Conservation (phyloP, 1,140 invertebrate species). For the Dendrolimus kikuchii region DNA sequence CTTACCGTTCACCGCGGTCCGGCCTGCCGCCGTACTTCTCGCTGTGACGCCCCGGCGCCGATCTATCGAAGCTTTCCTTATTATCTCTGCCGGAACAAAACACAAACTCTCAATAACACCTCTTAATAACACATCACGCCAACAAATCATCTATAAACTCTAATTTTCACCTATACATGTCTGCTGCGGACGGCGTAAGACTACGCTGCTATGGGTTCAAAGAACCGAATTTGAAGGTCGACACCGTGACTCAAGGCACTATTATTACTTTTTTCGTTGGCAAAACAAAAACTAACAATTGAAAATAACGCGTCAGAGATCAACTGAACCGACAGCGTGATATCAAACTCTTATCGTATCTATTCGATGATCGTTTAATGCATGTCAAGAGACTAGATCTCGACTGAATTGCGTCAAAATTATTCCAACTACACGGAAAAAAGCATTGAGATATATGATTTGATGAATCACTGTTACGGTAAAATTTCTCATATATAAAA, state of each 20-base stretch:
- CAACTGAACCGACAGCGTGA: too few relatives aligned
- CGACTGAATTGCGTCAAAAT: too few relatives aligned
- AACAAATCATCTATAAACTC: conserved; percentile 15
- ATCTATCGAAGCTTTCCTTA: conserved; percentile 50
- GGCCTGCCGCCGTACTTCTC: conserved; percentile 50
- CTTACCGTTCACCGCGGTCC: conserved; percentile 49
- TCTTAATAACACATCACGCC: conserved; percentile 11
- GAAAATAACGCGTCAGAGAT: too few relatives aligned
- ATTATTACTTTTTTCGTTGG: conserved; percentile 36
- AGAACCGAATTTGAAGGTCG: conserved; percentile 52
- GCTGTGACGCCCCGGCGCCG: conserved; percentile 45
- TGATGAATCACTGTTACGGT: too few relatives aligned
- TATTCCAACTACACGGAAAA: too few relatives aligned
- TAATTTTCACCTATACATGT: conserved; percentile 46
- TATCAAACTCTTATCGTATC: too few relatives aligned
- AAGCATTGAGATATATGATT: too few relatives aligned
- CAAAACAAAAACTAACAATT: conserved; percentile 18
- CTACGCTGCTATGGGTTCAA: conserved; percentile 46
- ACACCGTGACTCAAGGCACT: conserved; percentile 44
- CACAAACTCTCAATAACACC: conserved; percentile 4
- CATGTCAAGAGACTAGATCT: too few relatives aligned
- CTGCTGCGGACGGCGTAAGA: conserved; percentile 27
- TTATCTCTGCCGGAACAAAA: conserved; percentile 35
- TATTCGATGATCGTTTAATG: too few relatives aligned
- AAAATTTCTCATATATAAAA: too few relatives aligned